Evolutionary conservation across 2,888 invertebrate species (phyloP).

Genomic region (Taenaris catops): DNA sequence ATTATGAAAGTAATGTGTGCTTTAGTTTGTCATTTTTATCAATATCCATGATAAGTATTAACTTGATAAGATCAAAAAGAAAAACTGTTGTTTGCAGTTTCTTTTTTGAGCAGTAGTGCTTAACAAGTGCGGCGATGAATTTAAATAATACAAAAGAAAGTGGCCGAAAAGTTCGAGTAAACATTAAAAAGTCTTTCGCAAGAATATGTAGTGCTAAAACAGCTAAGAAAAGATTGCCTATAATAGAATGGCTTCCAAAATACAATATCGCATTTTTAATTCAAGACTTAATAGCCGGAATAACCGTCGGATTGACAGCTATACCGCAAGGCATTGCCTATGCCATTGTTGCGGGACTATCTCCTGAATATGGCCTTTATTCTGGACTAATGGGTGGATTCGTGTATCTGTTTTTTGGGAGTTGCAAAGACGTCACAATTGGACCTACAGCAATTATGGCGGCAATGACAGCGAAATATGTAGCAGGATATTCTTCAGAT

Average conservation of each 20-base stretch:
- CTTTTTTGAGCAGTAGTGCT: too few relatives aligned
- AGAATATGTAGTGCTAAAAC: conserved; percentile 56
- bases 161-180: conserved; percentile 26
- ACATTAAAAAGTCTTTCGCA: conserved; percentile 40
- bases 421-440: conserved; percentile 86
- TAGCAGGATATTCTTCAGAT: conserved; percentile 80
- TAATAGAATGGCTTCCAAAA: conserved; percentile 85
- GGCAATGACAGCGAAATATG: conserved; percentile 87
- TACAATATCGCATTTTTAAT: conserved; percentile 83
- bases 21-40: too few relatives aligned
- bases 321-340: conserved; percentile 93
- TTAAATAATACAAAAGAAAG: conserved; percentile 18
- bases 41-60: too few relatives aligned
- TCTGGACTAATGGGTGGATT: conserved; percentile 95
- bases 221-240: conserved; percentile 81
- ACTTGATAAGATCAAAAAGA: not conserved
- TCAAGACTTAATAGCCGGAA: conserved; percentile 91
- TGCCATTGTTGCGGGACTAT: conserved; percentile 86
- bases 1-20: too few relatives aligned
- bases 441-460: conserved; percentile 96
- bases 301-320: conserved; percentile 90
- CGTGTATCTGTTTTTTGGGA: conserved; percentile 92
- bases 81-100: too few relatives aligned
- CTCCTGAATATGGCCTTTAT: conserved; percentile 90
- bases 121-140: conserved; percentile 21